Conservation (phyloP, 1,140 invertebrate species). For the Aporrectodea caliginosa region DNA sequence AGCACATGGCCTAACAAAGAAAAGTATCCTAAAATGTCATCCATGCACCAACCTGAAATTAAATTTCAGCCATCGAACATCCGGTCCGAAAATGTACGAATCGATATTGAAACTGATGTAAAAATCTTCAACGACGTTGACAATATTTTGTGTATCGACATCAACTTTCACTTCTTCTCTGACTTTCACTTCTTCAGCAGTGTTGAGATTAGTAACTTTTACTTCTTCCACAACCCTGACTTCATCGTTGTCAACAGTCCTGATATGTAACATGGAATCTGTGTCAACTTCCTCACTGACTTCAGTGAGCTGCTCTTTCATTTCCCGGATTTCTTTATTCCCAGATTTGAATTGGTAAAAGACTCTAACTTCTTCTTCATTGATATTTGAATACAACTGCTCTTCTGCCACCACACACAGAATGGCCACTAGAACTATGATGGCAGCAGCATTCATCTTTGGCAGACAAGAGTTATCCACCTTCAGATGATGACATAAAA, state of each 20-base stretch:
- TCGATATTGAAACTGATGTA: slow-evolving; percentile 15
- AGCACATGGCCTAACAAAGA: not conserved
- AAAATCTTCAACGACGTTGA: slow-evolving; percentile 12
- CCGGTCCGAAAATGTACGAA: slow-evolving; percentile 6
- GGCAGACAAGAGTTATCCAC: not conserved
- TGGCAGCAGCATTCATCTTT: not conserved
- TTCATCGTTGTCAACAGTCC: not conserved
- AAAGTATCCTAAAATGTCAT: not conserved
- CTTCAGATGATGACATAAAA: not conserved
- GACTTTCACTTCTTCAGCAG: too few relatives aligned
- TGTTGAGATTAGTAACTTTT: not conserved
- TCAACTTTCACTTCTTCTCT: not conserved
- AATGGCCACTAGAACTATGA: not conserved
- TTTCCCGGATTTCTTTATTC: not conserved
- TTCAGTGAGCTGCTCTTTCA: not conserved
- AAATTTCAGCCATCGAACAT: slow-evolving; percentile 21
- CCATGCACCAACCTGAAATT: slow-evolving; percentile 20
- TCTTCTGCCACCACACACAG: not conserved
- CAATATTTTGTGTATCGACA: not conserved
- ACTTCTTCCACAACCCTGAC: not conserved
- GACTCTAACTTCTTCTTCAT: not conserved
- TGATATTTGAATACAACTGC: not conserved
- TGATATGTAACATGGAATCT: not conserved
- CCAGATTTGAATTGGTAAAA: not conserved
- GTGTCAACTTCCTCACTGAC: not conserved